A percentile compares a stretch with the other conserved stretches of the same genome.
Evolutionary conservation across 1,140 invertebrate genomes (phyloP).

Genomic region (Scaptomyza montana): DNA sequence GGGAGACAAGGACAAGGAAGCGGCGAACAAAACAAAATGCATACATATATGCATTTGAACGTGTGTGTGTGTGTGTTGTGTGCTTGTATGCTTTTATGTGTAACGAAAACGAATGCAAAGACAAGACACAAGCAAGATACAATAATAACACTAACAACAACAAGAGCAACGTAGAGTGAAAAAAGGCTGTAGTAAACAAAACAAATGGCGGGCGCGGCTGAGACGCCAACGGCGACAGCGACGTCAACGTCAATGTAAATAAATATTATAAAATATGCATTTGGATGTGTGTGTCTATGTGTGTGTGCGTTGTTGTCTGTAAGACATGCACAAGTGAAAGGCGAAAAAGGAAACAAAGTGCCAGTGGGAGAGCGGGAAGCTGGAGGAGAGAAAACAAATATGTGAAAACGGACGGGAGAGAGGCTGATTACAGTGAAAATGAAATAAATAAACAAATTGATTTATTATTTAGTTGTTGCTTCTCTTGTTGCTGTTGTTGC

Average conservation of each 20-base stretch:
- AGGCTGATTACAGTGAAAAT: constrained; percentile 56
- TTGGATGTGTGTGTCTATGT: constrained; percentile 21
- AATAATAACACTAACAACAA: constrained; percentile 36
- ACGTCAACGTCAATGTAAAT: constrained; percentile 57
- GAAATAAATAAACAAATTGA: constrained; percentile 68
- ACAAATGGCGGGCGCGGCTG: constrained; percentile 49
- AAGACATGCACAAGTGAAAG: constrained; percentile 55
- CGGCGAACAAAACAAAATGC: constrained; percentile 69
- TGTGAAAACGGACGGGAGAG: background rate
- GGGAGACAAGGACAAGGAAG: constrained; percentile 61
- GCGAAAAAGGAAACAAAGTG: constrained; percentile 48
- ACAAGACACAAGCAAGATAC: constrained; percentile 51
- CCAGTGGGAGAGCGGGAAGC: constrained; percentile 20
- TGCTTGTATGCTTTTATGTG: background rate
- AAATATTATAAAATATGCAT: constrained; percentile 71
- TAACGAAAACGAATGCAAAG: constrained; percentile 47
- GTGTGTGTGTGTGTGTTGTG: constrained; percentile 26
- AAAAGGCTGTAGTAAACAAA: constrained; percentile 51
- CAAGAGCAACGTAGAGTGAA: constrained; percentile 15
- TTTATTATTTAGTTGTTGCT: constrained; percentile 50
- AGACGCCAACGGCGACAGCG: constrained; percentile 19
- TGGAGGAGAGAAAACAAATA: background rate
- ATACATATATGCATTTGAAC: background rate
- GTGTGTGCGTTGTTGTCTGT: constrained; percentile 19
- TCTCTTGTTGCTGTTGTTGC: constrained; percentile 2